Percentiles rank a stretch among this genome's conserved stretches.
phyloP scores from a whole-genome alignment of 2,797 vertebrate genomes.

The Delichon dasypus region DNA sequence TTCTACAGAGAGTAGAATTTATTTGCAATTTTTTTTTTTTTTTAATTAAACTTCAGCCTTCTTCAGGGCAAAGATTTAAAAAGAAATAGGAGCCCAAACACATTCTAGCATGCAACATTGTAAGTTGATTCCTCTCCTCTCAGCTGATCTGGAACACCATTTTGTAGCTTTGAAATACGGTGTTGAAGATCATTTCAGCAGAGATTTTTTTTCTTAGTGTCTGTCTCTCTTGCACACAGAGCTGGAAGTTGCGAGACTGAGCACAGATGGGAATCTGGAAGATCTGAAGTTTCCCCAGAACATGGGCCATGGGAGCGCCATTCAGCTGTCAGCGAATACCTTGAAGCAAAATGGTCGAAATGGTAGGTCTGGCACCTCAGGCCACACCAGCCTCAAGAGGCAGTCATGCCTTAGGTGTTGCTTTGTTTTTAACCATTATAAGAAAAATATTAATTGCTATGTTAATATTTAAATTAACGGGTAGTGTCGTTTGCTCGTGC shows the following conservation, averaged over 20 bases:
- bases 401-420: background rate
- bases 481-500: background rate
- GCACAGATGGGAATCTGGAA: slow-evolving; percentile 94
- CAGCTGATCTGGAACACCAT: background rate
- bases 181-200: background rate
- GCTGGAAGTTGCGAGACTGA: slow-evolving; percentile 94
- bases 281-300: slow-evolving; percentile 95
- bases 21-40: background rate
- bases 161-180: background rate
- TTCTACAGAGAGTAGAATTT: slow-evolving; percentile 24
- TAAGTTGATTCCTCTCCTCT: background rate
- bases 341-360: slow-evolving; percentile 97
- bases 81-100: background rate
- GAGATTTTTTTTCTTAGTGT: slow-evolving; percentile 39
- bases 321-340: slow-evolving; percentile 95
- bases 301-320: slow-evolving; percentile 87
- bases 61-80: slow-evolving; percentile 26
- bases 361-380: slow-evolving; percentile 75
- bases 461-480: background rate
- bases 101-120: background rate
- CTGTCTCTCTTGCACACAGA: slow-evolving; percentile 78
- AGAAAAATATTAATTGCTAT: background rate
- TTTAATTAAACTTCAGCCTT: slow-evolving; percentile 13
- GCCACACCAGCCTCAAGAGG: background rate
- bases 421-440: background rate